phyloP scores from a whole-genome alignment of 2,797 vertebrate genomes.

The Aviceda cuculoides region DNA sequence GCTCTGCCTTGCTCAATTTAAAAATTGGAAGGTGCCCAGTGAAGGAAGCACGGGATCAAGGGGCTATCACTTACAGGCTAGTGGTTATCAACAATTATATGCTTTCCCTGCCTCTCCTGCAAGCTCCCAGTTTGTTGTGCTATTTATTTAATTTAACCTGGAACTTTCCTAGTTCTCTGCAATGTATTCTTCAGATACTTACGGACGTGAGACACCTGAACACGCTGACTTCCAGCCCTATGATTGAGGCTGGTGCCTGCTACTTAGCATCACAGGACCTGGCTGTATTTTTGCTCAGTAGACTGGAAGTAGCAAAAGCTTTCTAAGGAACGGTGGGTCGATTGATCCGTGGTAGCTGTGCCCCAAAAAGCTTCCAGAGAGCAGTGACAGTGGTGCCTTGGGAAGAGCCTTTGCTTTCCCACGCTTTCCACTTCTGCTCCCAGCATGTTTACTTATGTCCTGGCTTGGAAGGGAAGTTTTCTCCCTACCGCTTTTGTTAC shows the following conservation, averaged over 20 bases:
- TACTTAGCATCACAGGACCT: not conserved
- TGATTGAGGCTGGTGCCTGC: not conserved
- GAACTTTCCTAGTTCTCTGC: not conserved
- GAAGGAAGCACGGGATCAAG: not conserved
- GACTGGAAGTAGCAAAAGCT: not conserved
- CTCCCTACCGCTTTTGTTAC: not conserved
- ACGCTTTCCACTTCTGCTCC: not conserved
- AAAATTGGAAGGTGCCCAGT: not conserved
- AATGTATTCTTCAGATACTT: not conserved
- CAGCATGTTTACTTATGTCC: not conserved
- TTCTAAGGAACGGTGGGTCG: fast-evolving
- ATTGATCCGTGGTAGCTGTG: not conserved
- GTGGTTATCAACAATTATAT: not conserved
- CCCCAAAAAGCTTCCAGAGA: not conserved
- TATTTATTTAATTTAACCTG: not conserved
- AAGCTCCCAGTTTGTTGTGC: not conserved
- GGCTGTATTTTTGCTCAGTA: not conserved
- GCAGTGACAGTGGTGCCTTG: fast-evolving
- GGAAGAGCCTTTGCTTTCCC: not conserved
- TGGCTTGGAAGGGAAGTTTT: not conserved
- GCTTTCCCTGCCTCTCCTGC: not conserved
- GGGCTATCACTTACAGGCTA: fast-evolving
- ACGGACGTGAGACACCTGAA: not conserved
- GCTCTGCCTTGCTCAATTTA: not conserved
- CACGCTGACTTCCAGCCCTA: not conserved